Evolutionary conservation across 2,113 vertebrate species (phyloP).

Genomic region (Argyrosomus japonicus): DNA sequence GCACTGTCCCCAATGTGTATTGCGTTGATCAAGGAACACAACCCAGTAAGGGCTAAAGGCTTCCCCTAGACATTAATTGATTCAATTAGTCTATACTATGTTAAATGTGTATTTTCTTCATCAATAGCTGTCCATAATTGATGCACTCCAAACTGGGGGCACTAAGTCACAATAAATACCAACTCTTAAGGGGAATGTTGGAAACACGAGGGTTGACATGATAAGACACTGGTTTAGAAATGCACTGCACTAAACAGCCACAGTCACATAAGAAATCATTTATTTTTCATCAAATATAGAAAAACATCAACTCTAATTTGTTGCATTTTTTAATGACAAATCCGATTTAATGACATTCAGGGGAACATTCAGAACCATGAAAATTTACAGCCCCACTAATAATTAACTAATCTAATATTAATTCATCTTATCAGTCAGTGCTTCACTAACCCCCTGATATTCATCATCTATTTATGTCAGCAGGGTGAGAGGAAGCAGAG

Average conservation of each 20-base stretch:
- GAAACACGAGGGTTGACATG: not conserved
- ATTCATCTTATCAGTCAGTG: not conserved
- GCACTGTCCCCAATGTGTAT: no score
- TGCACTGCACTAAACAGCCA: not conserved
- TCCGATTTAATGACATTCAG: not conserved
- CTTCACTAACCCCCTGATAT: constrained; percentile 1
- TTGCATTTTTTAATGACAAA: not conserved
- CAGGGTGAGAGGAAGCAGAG: not conserved
- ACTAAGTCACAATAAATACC: no score
- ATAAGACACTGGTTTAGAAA: not conserved
- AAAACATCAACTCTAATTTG: not conserved
- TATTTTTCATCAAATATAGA: not conserved
- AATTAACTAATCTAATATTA: not conserved
- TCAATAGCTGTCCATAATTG: no score
- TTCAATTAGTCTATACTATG: no score
- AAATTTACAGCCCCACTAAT: not conserved
- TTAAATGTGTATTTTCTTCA: no score
- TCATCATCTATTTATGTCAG: not conserved
- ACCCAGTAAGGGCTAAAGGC: no score
- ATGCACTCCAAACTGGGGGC: no score
- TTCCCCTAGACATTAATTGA: no score
- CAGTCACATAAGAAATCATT: no score
- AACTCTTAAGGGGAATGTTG: not conserved
- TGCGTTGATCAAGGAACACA: no score
- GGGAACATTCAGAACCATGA: not conserved